Evolutionary conservation across 2,888 invertebrate genomes (phyloP).

Genomic region (Neoscelio sp.): DNA sequence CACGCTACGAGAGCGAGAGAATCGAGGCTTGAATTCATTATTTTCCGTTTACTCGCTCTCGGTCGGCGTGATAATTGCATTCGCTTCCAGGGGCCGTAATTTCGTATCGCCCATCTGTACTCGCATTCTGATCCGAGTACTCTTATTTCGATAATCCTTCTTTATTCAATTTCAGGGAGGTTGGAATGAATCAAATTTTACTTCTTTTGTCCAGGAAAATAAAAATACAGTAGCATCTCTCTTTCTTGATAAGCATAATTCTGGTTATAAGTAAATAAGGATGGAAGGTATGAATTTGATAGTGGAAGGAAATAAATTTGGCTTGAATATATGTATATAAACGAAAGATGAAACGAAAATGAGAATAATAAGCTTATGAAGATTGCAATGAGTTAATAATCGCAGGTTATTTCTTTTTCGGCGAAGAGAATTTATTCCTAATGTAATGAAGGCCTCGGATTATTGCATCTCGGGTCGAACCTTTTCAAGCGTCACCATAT

Average conservation of each 20-base stretch:
- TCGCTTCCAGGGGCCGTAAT: slow-evolving; percentile 67
- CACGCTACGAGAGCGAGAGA: slow-evolving; percentile 55
- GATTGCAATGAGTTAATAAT: slow-evolving; percentile 18
- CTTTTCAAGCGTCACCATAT: slow-evolving; percentile 30
- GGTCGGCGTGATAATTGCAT: slow-evolving; percentile 66
- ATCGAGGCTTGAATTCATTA: slow-evolving; percentile 74
- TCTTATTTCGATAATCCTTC: slow-evolving; percentile 2
- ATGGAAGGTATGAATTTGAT: too few relatives aligned
- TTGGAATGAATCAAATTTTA: too few relatives aligned
- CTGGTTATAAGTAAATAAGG: too few relatives aligned
- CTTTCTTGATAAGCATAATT: too few relatives aligned
- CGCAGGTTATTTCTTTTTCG: background rate
- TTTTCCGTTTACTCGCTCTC: slow-evolving; percentile 70
- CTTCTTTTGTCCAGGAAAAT: too few relatives aligned
- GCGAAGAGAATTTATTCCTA: background rate
- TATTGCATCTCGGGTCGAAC: slow-evolving; percentile 40
- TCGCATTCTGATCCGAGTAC: slow-evolving; percentile 1
- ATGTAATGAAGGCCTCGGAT: slow-evolving; percentile 29
- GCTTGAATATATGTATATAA: too few relatives aligned
- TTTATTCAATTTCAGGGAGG: slow-evolving; percentile 20
- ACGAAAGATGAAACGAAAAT: too few relatives aligned
- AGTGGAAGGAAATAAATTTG: too few relatives aligned
- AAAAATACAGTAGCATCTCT: too few relatives aligned
- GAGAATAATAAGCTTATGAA: too few relatives aligned
- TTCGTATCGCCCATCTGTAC: slow-evolving; percentile 57